Percentiles rank a stretch among this genome's conserved stretches.
Conservation (phyloP, 1,140 invertebrate genomes). For the Micrasema minimum region DNA sequence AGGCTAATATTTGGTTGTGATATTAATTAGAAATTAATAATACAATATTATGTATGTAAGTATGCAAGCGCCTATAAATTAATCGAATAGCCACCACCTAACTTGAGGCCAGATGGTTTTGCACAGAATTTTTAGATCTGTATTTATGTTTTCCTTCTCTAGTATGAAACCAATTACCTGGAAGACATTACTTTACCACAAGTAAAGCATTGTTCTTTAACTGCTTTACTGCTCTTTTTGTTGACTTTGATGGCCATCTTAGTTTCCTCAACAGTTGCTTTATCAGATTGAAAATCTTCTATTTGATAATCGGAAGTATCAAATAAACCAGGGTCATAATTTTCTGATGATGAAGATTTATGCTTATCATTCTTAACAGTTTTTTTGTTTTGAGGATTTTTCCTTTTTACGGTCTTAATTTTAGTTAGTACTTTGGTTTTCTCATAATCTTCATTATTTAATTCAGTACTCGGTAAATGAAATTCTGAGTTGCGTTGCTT, state of each 20-base stretch:
- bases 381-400: neutral
- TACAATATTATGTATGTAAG: no score
- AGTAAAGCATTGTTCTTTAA: slow-evolving; percentile 62
- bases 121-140: no score
- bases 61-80: no score
- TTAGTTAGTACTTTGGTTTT: neutral
- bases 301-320: neutral
- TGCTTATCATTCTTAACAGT: neutral
- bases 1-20: no score
- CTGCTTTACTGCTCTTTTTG: slow-evolving; percentile 52
- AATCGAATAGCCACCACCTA: no score
- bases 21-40: no score
- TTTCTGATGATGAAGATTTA: neutral
- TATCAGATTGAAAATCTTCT: neutral
- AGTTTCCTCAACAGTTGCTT: slow-evolving; percentile 17
- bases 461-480: no score
- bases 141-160: no score
- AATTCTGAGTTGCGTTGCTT: no score
- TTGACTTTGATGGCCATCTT: neutral
- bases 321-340: slow-evolving; percentile 4
- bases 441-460: no score
- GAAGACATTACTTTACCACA: slow-evolving; percentile 66
- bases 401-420: neutral
- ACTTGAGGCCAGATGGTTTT: no score
- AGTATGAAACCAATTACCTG: slow-evolving; percentile 56